These are phyloP conservation scores for Eumacrocentrus americanus DNA, from an alignment of 2,888 invertebrate genomes.

Conservation along the genomic window DNA sequence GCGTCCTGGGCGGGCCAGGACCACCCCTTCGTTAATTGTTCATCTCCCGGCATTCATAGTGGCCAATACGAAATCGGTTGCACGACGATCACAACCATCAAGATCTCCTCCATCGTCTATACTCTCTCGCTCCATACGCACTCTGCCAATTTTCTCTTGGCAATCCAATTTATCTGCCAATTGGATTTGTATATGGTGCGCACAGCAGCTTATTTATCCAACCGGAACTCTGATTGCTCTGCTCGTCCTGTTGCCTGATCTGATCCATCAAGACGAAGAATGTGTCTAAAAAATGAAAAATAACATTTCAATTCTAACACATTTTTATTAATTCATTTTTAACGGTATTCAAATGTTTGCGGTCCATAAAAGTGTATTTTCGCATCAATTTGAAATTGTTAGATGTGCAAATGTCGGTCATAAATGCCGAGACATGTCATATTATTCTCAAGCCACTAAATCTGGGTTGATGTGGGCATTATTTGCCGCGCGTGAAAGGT, in stretches of 20 bases:
- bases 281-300: too few species aligned
- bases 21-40: slow-evolving; percentile 59
- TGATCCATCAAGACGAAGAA: too few species aligned
- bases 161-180: slow-evolving; percentile 13
- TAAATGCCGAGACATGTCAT: slow-evolving; percentile 16
- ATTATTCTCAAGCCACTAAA: slow-evolving; percentile 33
- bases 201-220: background rate
- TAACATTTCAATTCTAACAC: too few species aligned
- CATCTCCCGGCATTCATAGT: slow-evolving; percentile 55
- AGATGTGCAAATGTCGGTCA: slow-evolving; percentile 13
- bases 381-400: slow-evolving; percentile 1
- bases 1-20: slow-evolving; percentile 54
- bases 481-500: slow-evolving; percentile 43
- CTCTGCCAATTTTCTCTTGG: background rate
- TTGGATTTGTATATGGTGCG: background rate
- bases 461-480: slow-evolving; percentile 46
- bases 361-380: slow-evolving; percentile 1
- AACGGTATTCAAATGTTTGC: too few species aligned
- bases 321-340: too few species aligned
- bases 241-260: background rate
- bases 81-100: slow-evolving; percentile 53
- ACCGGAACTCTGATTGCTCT: background rate
- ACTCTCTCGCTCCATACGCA: background rate
- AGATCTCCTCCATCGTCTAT: slow-evolving; percentile 19
- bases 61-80: slow-evolving; percentile 46